Percentiles rank a stretch among this genome's conserved stretches.
phyloP scores from a whole-genome alignment of 2,113 vertebrate species.

The Triplophysa rosa region DNA sequence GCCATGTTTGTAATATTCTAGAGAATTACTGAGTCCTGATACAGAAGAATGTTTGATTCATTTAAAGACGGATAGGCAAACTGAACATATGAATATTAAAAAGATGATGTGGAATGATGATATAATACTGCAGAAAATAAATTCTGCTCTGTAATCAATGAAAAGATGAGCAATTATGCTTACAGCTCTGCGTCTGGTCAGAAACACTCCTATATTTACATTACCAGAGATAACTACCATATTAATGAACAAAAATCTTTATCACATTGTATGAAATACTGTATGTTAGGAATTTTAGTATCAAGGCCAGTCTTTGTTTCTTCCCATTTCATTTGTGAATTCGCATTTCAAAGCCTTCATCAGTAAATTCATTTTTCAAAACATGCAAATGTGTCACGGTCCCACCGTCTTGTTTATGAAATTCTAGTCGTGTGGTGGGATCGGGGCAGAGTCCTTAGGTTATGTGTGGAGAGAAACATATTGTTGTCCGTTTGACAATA shows the following conservation, averaged over 20 bases:
- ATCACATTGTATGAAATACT: background rate
- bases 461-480: too few relatives aligned
- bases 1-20: background rate
- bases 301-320: background rate
- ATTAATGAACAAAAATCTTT: background rate
- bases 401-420: too few relatives aligned
- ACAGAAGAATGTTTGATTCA: background rate
- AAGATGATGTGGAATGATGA: background rate
- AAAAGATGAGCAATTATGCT: background rate
- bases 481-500: too few relatives aligned
- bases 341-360: background rate
- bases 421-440: too few relatives aligned
- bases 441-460: too few relatives aligned
- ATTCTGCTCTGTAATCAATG: background rate
- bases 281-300: background rate
- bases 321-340: conserved; percentile 1
- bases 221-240: background rate
- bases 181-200: background rate
- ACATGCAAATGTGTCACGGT: too few relatives aligned
- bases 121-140: conserved; percentile 1
- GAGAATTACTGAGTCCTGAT: background rate
- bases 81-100: background rate
- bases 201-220: background rate
- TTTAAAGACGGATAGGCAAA: background rate
- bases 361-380: conserved; percentile 5